A percentile compares a stretch with the other conserved stretches of the same genome.
These are phyloP conservation scores for Crotalus adamanteus DNA, from an alignment of 2,797 vertebrate species.

Conservation along the genomic window DNA sequence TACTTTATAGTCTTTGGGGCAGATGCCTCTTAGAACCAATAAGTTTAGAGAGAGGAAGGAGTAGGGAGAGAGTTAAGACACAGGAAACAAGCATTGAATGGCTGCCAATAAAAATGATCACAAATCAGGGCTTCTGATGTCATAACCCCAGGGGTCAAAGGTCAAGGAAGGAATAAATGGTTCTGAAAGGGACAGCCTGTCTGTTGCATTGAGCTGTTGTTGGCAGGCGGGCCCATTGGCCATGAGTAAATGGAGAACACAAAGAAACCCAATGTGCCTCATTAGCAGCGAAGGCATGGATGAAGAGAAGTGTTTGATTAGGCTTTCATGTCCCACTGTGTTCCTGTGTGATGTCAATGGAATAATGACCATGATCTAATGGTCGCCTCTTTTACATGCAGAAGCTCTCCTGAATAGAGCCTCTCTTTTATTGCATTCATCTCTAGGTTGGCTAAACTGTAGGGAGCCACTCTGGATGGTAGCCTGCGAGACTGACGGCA, in stretches of 20 bases:
- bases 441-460: constrained; percentile 69
- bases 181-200: constrained; percentile 78
- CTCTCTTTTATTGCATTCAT: constrained; percentile 74
- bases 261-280: constrained; percentile 77
- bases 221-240: constrained; percentile 70
- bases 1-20: constrained; percentile 72
- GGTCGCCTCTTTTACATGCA: constrained; percentile 74
- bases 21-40: constrained; percentile 75
- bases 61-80: constrained; percentile 68
- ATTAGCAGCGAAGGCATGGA: constrained; percentile 70
- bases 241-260: constrained; percentile 78
- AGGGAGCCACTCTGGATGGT: constrained; percentile 72
- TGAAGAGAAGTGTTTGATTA: constrained; percentile 80
- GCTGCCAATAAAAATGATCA: constrained; percentile 80
- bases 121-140: constrained; percentile 79
- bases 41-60: constrained; percentile 67
- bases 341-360: constrained; percentile 77
- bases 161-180: constrained; percentile 72
- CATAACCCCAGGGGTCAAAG: constrained; percentile 77
- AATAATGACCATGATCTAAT: constrained; percentile 86
- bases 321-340: constrained; percentile 74
- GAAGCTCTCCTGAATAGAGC: constrained; percentile 70
- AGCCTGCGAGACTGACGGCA: constrained; percentile 72
- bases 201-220: constrained; percentile 72
- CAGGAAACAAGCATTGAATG: constrained; percentile 79